phyloP scores from a whole-genome alignment of 2,888 invertebrate genomes.

The Rotaria socialis region DNA sequence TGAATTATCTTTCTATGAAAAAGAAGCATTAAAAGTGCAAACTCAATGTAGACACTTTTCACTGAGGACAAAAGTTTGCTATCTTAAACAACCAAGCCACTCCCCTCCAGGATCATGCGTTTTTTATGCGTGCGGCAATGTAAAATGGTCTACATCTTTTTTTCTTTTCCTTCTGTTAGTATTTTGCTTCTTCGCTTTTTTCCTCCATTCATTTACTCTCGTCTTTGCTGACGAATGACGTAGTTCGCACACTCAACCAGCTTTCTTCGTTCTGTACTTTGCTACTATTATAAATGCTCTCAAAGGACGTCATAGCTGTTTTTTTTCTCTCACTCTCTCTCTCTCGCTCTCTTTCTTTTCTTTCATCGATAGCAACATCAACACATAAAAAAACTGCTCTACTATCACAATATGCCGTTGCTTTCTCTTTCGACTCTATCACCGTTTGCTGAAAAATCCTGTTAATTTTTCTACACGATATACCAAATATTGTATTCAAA shows the following conservation, averaged over 20 bases:
- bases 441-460: background rate
- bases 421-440: background rate
- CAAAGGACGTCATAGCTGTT: background rate
- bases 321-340: no score
- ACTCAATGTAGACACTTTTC: background rate
- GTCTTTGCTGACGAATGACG: background rate
- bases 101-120: background rate
- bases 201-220: background rate
- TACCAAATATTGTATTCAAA: no score
- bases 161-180: background rate
- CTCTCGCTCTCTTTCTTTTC: background rate
- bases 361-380: background rate
- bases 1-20: background rate
- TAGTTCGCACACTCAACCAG: background rate
- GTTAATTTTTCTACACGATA: background rate
- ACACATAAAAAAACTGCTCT: background rate
- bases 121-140: background rate
- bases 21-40: background rate
- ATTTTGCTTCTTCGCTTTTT: background rate
- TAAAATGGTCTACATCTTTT: background rate
- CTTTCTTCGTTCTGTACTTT: background rate
- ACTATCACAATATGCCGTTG: background rate
- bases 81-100: background rate
- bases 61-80: background rate
- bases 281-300: background rate